Evolutionary conservation across 2,797 vertebrate species (phyloP).

Genomic region (Sebastiscus tertius): DNA sequence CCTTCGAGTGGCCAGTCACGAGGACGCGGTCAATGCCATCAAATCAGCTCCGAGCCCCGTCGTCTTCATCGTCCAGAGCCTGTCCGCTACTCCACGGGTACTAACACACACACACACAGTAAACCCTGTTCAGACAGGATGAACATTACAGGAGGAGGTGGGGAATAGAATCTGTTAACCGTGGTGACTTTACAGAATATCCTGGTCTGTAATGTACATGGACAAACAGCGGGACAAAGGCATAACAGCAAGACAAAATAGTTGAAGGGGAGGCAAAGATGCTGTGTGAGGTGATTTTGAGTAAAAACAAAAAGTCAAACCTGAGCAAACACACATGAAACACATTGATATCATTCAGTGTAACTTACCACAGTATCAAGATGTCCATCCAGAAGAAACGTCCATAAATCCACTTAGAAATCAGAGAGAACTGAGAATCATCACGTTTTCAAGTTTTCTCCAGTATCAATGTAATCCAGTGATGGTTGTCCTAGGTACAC

Average conservation of each 20-base stretch:
- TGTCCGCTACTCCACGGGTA: constrained; percentile 89
- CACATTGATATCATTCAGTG: neutral
- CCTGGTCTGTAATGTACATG: neutral
- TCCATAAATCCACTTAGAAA: neutral
- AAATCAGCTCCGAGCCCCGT: constrained; percentile 90
- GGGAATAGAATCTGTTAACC: neutral
- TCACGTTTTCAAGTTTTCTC: neutral
- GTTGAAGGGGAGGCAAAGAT: neutral
- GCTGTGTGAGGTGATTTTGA: neutral
- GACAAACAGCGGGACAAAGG: neutral
- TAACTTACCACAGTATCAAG: neutral
- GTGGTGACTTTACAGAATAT: neutral
- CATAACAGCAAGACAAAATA: neutral
- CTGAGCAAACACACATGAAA: neutral
- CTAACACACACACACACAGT: neutral
- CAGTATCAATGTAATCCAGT: neutral
- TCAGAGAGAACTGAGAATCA: neutral
- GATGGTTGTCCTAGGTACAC: neutral
- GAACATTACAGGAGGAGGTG: neutral
- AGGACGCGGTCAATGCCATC: constrained; percentile 92
- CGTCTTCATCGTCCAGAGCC: constrained; percentile 92
- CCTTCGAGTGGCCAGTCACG: constrained; percentile 89
- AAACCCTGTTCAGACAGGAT: neutral
- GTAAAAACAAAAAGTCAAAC: neutral
- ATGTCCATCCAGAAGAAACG: neutral